These are phyloP conservation scores for Tamandua tetradactyla DNA, from an alignment of 2,797 vertebrate species.

Conservation along the genomic window DNA sequence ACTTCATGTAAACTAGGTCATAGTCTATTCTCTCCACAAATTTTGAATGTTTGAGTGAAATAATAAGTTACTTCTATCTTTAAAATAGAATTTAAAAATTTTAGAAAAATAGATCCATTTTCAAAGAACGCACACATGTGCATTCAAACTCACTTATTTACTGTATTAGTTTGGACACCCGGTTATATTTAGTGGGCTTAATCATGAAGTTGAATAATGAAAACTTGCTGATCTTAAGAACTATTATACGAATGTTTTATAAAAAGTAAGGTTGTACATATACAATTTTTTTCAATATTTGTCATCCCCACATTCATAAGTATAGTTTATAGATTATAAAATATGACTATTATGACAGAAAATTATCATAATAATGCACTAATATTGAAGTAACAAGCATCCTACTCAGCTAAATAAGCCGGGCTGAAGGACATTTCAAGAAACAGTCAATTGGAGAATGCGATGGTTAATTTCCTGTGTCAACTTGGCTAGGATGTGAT, in stretches of 20 bases:
- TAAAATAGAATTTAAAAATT: background rate
- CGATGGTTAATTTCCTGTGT: too few relatives aligned
- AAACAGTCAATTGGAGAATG: background rate
- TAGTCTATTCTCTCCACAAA: background rate
- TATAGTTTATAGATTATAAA: background rate
- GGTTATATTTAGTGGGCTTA: background rate
- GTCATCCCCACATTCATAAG: background rate
- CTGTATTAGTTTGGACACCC: background rate
- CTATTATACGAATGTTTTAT: background rate
- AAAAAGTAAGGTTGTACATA: background rate
- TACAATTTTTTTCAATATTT: background rate
- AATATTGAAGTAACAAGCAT: background rate
- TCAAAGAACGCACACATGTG: background rate
- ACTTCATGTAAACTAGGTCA: background rate
- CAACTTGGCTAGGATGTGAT: too few relatives aligned
- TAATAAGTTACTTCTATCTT: background rate
- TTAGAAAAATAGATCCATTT: too few relatives aligned
- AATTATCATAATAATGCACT: background rate
- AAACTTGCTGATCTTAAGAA: background rate
- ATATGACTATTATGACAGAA: background rate
- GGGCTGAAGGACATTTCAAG: background rate
- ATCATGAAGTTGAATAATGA: slow-evolving; percentile 16
- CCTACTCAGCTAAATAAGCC: background rate
- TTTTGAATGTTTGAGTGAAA: background rate
- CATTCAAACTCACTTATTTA: background rate